Percentiles rank a stretch among this genome's conserved stretches.
Evolutionary conservation across 2,888 invertebrate species (phyloP).

Genomic region (Sphaerophoria rueppellii): DNA sequence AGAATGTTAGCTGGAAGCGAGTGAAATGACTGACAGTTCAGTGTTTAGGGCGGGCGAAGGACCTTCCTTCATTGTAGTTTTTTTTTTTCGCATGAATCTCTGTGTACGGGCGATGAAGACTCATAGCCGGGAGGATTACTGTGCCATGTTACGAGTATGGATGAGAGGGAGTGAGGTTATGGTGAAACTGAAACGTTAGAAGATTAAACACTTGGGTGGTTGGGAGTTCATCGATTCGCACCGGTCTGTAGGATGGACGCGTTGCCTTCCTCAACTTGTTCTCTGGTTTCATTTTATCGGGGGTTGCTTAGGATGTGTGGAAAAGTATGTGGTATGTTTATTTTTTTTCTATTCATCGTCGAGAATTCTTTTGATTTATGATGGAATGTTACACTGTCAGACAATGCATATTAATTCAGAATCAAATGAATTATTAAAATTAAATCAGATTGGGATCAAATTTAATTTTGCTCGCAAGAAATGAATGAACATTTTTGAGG

Average conservation of each 20-base stretch:
- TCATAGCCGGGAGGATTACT: conserved; percentile 69
- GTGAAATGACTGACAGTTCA: conserved; percentile 69
- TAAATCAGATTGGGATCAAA: conserved; percentile 51
- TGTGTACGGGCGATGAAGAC: conserved; percentile 61
- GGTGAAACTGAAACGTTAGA: conserved; percentile 42
- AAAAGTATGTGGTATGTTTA: background rate
- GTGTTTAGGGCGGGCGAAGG: conserved; percentile 40
- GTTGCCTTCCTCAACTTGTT: conserved; percentile 48
- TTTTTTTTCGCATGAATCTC: conserved; percentile 6
- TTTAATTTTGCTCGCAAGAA: conserved; percentile 22
- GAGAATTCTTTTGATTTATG: conserved; percentile 65
- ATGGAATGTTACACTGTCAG: conserved; percentile 63
- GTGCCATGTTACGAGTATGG: conserved; percentile 51
- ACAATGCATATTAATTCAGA: conserved; percentile 63
- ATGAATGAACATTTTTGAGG: background rate
- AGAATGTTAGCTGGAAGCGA: conserved; percentile 31
- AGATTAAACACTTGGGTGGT: conserved; percentile 71
- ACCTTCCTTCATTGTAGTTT: conserved; percentile 10
- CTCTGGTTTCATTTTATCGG: conserved; percentile 34
- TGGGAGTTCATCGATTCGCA: conserved; percentile 60
- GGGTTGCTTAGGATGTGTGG: conserved; percentile 2
- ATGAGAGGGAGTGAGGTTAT: background rate
- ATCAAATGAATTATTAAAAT: conserved; percentile 71
- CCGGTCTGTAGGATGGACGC: conserved; percentile 11
- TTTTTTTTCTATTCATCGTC: conserved; percentile 8